Conservation (phyloP, 2,888 invertebrate species). For the Drosophila multiciliata region DNA sequence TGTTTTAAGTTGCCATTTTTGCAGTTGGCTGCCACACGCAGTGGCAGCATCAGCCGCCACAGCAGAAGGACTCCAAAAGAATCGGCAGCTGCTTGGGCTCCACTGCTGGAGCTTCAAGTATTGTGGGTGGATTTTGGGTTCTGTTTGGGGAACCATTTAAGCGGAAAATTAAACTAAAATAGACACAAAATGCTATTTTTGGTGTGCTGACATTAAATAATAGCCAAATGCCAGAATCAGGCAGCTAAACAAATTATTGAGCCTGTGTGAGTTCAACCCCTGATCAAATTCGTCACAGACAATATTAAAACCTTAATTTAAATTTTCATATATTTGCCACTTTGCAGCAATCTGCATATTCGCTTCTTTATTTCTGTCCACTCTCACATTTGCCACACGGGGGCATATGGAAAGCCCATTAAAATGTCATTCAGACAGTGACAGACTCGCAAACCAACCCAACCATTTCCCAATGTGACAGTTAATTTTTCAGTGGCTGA, state of each 20-base stretch:
- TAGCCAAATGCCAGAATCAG: slow-evolving; percentile 51
- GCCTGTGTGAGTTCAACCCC: not conserved
- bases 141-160: slow-evolving; percentile 55
- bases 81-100: slow-evolving; percentile 8
- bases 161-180: slow-evolving; percentile 80
- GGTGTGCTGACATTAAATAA: slow-evolving; percentile 44
- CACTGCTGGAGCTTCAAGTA: slow-evolving; percentile 1
- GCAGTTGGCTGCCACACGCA: slow-evolving; percentile 62
- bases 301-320: not conserved
- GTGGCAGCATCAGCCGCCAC: slow-evolving; percentile 36
- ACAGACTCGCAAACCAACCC: slow-evolving; percentile 43
- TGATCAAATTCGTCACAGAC: not conserved
- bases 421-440: slow-evolving; percentile 70
- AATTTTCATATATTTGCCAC: not conserved
- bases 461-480: slow-evolving; percentile 56
- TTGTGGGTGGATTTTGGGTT: slow-evolving; percentile 8
- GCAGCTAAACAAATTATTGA: slow-evolving; percentile 35
- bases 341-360: not conserved
- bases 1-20: slow-evolving; percentile 68
- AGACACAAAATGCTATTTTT: slow-evolving; percentile 76
- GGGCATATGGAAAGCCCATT: slow-evolving; percentile 57
- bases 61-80: slow-evolving; percentile 7
- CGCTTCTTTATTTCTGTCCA: not conserved
- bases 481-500: slow-evolving; percentile 69
- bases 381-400: slow-evolving; percentile 12